Conservation (phyloP, 2,797 vertebrate genomes). For the Falco columbarius region DNA sequence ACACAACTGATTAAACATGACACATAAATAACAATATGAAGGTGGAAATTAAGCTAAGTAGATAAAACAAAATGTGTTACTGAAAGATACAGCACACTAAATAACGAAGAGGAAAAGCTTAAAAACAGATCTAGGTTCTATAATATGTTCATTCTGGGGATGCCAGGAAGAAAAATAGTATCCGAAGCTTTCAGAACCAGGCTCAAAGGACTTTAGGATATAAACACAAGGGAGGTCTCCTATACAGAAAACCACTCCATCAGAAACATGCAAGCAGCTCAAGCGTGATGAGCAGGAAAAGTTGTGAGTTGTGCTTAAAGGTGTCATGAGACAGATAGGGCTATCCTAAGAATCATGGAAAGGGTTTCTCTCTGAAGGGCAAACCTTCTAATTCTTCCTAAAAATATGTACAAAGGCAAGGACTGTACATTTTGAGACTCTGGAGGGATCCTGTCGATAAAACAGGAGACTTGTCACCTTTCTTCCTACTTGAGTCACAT, state of each 20-base stretch:
- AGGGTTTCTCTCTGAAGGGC: neutral
- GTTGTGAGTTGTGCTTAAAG: neutral
- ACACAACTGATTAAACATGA: constrained; percentile 9
- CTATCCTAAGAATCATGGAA: neutral
- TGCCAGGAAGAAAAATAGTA: neutral
- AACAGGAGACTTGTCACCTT: neutral
- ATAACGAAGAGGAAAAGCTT: neutral
- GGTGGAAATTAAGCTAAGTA: neutral
- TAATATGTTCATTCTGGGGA: neutral
- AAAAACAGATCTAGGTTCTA: neutral
- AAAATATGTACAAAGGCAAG: neutral
- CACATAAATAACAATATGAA: neutral
- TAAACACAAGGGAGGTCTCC: neutral
- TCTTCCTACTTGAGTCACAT: neutral
- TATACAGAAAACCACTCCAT: neutral
- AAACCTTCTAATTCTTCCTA: neutral
- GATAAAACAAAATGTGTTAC: neutral
- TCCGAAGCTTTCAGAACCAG: neutral
- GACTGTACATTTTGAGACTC: neutral
- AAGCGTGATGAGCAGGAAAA: neutral
- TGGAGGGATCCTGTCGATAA: neutral
- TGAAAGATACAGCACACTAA: neutral
- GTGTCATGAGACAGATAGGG: neutral
- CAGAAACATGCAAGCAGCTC: neutral
- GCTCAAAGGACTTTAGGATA: neutral